Evolutionary conservation across 2,113 vertebrate genomes (phyloP), one percentile per base, ranked within the genome.

Genomic region (Himantopus leucocephalus): DNA sequence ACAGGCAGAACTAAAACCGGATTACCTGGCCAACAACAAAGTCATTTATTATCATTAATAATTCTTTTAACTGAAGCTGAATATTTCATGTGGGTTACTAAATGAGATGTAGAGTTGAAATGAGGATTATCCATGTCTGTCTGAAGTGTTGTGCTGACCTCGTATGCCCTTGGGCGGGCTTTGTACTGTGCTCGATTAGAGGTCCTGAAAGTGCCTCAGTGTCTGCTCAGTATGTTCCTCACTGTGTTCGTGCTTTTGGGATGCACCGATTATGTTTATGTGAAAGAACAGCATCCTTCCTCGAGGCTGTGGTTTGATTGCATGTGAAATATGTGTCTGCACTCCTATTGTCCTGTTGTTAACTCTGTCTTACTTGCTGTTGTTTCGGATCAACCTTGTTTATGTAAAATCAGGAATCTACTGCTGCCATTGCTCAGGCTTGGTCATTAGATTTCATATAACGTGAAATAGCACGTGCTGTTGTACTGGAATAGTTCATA

Each of bases 391-490:
- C 62, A 77, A 5, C 22, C 14, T 68, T 7, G 1, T 64, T 71
- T 24, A 14, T 50, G 10, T 72, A 64, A 50, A 82, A 67, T 45
- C 16, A 23, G 41, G 18, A 37, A 70, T 45, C 27, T 70, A 8
- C 30, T 52, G 43, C 78, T 72, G 29, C 11, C 14, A 74, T 66
- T 78, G 48, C 58, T 90, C 35, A n/a, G 45, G 15, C 16, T 53
- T 48, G 18, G 68, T 60, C 32, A 9, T 23, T 48, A 45, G 24
- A 9, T 81, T 74, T 78, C 50, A 12, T 4, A 7, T 17, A 34
- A 32, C 0, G 0, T 41, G n/a, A 60, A 32, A 29, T 0, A 53
- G 39, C 27, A 66, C 23, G 1, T 29, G 3, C 27, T 34, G 1
- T 14, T 58, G 4, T 19, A 18, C 29, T 43, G 26, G 50, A 67